These are phyloP conservation scores for Aphaenogaster floridana DNA, from an alignment of 1,140 invertebrate species.

Conservation along the genomic window DNA sequence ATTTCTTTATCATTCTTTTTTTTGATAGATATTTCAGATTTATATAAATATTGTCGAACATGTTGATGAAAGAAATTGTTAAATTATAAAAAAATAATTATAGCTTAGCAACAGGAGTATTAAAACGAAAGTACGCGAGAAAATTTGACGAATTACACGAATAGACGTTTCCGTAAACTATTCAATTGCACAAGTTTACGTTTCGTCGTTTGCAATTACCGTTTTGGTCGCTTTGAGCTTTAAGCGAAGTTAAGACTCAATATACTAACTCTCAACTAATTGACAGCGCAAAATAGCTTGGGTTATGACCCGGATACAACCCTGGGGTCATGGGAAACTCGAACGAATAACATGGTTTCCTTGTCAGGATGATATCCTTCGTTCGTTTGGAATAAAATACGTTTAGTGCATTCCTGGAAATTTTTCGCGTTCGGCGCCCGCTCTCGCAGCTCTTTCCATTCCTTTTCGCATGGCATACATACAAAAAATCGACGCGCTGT, in stretches of 20 bases:
- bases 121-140: neutral
- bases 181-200: constrained; percentile 29
- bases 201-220: constrained; percentile 35
- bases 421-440: neutral
- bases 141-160: constrained; percentile 22
- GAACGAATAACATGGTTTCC: constrained; percentile 1
- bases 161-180: constrained; percentile 31
- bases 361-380: constrained; percentile 11
- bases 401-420: neutral
- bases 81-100: constrained; percentile 13
- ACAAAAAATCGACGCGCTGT: neutral
- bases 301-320: neutral
- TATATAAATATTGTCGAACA: neutral
- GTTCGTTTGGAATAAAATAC: constrained; percentile 6
- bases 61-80: neutral
- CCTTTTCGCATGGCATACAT: neutral
- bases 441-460: neutral
- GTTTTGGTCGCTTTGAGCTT: constrained; percentile 45
- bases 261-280: constrained; percentile 53
- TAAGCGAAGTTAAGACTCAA: constrained; percentile 44
- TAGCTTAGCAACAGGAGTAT: neutral
- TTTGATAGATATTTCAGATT: neutral
- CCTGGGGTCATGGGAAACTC: constrained; percentile 14
- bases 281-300: constrained; percentile 37
- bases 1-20: neutral